phyloP scores from a whole-genome alignment of 1,140 invertebrate species.

The Potamilus streckersoni region DNA sequence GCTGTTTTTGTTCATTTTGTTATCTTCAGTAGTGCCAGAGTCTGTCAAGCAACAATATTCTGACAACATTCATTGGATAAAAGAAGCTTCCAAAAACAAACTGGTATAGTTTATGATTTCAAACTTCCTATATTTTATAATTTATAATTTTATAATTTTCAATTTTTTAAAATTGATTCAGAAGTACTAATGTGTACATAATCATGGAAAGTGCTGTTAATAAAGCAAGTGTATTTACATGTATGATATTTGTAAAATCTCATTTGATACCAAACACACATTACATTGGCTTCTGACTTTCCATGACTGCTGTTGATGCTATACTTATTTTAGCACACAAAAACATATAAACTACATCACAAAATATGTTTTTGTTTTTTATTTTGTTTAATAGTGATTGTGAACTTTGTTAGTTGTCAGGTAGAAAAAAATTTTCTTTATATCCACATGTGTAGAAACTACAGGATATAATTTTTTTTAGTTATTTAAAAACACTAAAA shows the following conservation, averaged over 20 bases:
- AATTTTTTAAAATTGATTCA: not conserved
- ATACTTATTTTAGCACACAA: too few species aligned
- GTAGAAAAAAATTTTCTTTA: too few species aligned
- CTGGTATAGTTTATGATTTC: conserved; percentile 66
- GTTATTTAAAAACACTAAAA: too few species aligned
- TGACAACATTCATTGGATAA: conserved; percentile 78
- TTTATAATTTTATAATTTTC: not conserved
- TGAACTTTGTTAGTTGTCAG: too few species aligned
- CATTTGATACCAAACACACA: not conserved
- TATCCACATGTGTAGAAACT: too few species aligned
- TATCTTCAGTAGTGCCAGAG: conserved; percentile 58
- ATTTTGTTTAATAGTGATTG: too few species aligned
- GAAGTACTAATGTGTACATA: not conserved
- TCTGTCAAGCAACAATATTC: conserved; percentile 72
- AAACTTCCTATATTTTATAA: not conserved
- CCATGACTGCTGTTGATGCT: too few species aligned
- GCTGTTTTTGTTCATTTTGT: not conserved
- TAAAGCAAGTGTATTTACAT: not conserved
- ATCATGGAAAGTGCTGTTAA: not conserved
- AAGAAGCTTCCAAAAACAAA: conserved; percentile 73
- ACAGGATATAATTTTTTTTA: too few species aligned
- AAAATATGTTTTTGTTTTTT: too few species aligned
- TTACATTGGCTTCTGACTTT: too few species aligned
- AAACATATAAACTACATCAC: too few species aligned
- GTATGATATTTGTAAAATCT: not conserved